Percentiles rank a stretch among this genome's conserved stretches.
Evolutionary conservation across 2,888 invertebrate species (phyloP).

Genomic region (Octodonta nipae): DNA sequence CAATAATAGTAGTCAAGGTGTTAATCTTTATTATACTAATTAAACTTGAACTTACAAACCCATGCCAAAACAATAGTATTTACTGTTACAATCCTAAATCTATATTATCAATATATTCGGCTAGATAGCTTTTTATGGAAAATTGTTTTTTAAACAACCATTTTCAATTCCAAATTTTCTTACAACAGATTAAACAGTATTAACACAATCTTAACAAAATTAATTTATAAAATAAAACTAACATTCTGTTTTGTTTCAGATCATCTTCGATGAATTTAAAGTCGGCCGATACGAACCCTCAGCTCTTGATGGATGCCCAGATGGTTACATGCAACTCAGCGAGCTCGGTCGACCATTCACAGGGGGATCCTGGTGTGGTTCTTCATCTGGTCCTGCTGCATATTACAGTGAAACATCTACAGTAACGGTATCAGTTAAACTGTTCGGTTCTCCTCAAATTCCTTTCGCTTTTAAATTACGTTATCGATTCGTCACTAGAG

Average conservation of each 20-base stretch:
- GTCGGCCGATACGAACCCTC: slow-evolving; percentile 70
- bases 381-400: slow-evolving; percentile 64
- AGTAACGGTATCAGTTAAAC: slow-evolving; percentile 70
- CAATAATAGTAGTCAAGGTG: too few relatives aligned
- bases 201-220: too few relatives aligned
- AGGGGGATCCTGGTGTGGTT: slow-evolving; percentile 82
- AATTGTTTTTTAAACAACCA: too few relatives aligned
- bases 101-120: too few relatives aligned
- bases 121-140: too few relatives aligned
- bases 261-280: slow-evolving; percentile 78
- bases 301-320: slow-evolving; percentile 65
- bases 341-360: slow-evolving; percentile 78
- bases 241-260: slow-evolving; percentile 35
- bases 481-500: slow-evolving; percentile 68
- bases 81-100: too few relatives aligned
- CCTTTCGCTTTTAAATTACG: slow-evolving; percentile 70
- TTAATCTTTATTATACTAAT: too few relatives aligned
- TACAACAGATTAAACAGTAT: too few relatives aligned
- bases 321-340: slow-evolving; percentile 76
- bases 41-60: too few relatives aligned
- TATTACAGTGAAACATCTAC: slow-evolving; percentile 85
- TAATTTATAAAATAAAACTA: too few relatives aligned
- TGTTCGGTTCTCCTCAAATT: slow-evolving; percentile 53
- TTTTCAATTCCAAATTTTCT: too few relatives aligned
- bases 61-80: too few relatives aligned